Evolutionary conservation across 1,140 invertebrate genomes (phyloP), one percentile per base, ranked within the genome.

Genomic region (Bombus confusus): DNA sequence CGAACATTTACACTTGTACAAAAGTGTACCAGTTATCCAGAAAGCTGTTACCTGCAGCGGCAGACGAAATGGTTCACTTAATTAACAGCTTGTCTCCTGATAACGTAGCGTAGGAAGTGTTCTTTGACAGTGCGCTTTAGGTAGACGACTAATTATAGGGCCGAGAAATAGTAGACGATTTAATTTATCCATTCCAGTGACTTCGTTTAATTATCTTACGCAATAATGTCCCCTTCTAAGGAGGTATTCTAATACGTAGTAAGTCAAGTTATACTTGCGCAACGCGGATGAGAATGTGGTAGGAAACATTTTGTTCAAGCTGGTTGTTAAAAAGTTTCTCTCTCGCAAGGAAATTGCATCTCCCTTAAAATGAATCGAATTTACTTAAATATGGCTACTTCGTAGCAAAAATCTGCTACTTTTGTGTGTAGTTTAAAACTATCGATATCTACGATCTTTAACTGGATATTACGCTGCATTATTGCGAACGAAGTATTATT

Each of bases 41-140:
- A 59, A 80, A 80, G 72, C 77, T 52, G 83, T 80, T 85, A 85
- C 80, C 83, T 85, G 52, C 52, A n/a, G 59, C 43, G 68, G 39
- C 69, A 72, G 76, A 79, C 83, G 69, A 34, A 80, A 85, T 43
- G 62, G 84, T 74, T 59, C 71, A 75, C 84, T 86, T 86, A 86
- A 86, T 86, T 86, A 86, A 86, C 84, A 86, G 84, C 78, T 81
- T 86, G 83, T 85, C 83, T 80, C 77, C 78, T 80, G 83, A 85
- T 85, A 85, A 85, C 83, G 78, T 78, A 72, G 83, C 69, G 22
- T 59, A 47, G 68, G 77, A 84, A 69, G 52, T 79, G 82, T 84
- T 84, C 82, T 84, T 84, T 84, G 82, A 84, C 82, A 84, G 82
- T 59, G 75, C 76, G 77, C 82, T 84, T 79, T 78, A 52, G 82